phyloP scores from a whole-genome alignment of 2,113 vertebrate genomes.

The Chloropsis hardwickii region DNA sequence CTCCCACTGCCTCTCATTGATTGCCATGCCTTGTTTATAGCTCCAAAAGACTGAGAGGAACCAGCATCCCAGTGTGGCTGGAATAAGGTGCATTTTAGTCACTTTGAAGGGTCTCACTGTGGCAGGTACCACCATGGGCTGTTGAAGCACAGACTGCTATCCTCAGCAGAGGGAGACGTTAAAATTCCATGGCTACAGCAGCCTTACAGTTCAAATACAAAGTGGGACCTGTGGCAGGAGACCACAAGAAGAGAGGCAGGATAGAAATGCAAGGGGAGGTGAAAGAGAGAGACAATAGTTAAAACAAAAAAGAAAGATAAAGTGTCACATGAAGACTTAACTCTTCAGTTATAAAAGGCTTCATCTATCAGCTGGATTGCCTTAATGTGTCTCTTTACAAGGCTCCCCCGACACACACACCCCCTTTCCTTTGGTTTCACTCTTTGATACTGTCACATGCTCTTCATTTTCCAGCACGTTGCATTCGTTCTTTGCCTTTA shows the following conservation, averaged over 20 bases:
- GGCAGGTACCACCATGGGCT: background rate
- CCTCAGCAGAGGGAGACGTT: background rate
- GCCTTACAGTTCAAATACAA: background rate
- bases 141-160: background rate
- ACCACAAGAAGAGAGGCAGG: background rate
- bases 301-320: background rate
- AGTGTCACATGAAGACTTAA: conserved; percentile 33
- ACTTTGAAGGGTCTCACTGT: background rate
- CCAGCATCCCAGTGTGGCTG: background rate
- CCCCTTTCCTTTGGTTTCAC: conserved; percentile 48
- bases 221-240: background rate
- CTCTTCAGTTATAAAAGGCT: conserved; percentile 64
- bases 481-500: conserved; percentile 75
- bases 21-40: background rate
- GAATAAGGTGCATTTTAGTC: background rate
- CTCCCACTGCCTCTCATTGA: background rate
- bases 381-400: conserved; percentile 75
- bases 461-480: conserved; percentile 71
- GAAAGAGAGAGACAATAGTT: background rate
- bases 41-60: fast-evolving
- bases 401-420: conserved; percentile 32
- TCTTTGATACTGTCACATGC: conserved; percentile 77
- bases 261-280: background rate
- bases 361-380: conserved; percentile 72
- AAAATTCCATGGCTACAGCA: background rate